phyloP scores from a whole-genome alignment of 2,113 vertebrate genomes.

The Raja brachyura region DNA sequence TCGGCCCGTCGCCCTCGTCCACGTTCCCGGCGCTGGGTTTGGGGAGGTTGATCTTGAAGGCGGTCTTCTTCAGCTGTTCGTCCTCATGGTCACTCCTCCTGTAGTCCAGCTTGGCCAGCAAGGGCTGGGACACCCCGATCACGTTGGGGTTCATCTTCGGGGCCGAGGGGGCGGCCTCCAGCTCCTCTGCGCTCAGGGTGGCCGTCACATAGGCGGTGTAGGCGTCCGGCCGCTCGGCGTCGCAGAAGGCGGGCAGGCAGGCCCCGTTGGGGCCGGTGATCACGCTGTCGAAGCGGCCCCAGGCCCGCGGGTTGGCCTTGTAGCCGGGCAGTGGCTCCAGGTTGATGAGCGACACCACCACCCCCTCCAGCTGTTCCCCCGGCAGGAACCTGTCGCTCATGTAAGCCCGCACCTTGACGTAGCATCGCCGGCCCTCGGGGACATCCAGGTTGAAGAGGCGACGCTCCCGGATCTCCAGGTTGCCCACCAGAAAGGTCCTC shows the following conservation, averaged over 20 bases:
- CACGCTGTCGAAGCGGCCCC: conserved; percentile 95
- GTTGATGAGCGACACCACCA: conserved; percentile 81
- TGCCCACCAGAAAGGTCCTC: conserved; percentile 83
- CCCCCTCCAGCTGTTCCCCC: conserved; percentile 81
- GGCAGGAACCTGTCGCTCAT: conserved; percentile 83
- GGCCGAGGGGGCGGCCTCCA: conserved; percentile 81
- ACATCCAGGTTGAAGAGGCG: conserved; percentile 93
- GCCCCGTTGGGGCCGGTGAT: conserved; percentile 86
- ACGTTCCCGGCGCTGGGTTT: conserved; percentile 78
- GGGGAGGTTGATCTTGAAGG: conserved; percentile 80
- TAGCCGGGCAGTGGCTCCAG: conserved; percentile 83
- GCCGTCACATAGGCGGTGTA: conserved; percentile 85
- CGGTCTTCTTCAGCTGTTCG: conserved; percentile 76
- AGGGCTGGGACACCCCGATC: conserved; percentile 84
- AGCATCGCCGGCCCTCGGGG: conserved; percentile 90
- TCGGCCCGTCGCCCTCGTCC: conserved; percentile 75
- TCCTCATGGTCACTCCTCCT: conserved; percentile 81
- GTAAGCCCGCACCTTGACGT: conserved; percentile 88
- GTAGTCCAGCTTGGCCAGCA: conserved; percentile 79
- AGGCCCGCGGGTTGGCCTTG: conserved; percentile 79
- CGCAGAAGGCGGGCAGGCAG: conserved; percentile 91
- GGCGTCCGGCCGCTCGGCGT: conserved; percentile 66
- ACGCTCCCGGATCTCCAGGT: conserved; percentile 85
- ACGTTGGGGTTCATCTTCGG: conserved; percentile 71
- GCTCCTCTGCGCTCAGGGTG: conserved; percentile 82